These are phyloP conservation scores for Apomyelois bistriatella DNA, from an alignment of 2,888 invertebrate genomes.

Conservation along the genomic window DNA sequence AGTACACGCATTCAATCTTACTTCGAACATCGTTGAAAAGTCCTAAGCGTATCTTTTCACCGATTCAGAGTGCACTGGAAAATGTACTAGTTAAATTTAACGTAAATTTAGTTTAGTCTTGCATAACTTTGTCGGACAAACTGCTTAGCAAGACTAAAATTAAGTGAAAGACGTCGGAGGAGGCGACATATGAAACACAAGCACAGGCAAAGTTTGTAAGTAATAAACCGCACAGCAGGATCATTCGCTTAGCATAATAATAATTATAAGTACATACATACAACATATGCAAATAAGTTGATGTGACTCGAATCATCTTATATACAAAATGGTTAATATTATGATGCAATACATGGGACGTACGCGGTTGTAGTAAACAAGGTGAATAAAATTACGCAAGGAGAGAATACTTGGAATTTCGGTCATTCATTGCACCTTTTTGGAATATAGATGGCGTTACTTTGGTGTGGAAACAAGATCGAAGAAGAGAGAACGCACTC, in stretches of 20 bases:
- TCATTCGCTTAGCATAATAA: constrained; percentile 44
- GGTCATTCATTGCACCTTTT: constrained; percentile 28
- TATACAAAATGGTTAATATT: constrained; percentile 33
- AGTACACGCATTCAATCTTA: background rate
- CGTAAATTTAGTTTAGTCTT: constrained; percentile 14
- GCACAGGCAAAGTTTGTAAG: constrained; percentile 21
- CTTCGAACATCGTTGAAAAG: background rate
- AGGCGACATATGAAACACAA: constrained; percentile 17
- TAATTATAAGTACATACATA: background rate
- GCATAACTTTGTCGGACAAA: constrained; percentile 19
- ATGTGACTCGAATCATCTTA: constrained; percentile 26
- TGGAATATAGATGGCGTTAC: constrained; percentile 43
- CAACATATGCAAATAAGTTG: constrained; percentile 28
- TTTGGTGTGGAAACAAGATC: constrained; percentile 39
- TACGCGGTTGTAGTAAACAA: constrained; percentile 35
- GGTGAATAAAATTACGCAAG: constrained; percentile 45
- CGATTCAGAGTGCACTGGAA: background rate
- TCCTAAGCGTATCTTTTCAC: background rate
- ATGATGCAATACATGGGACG: constrained; percentile 35
- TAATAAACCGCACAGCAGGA: constrained; percentile 35
- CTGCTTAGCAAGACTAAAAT: constrained; percentile 21
- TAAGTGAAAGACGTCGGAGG: constrained; percentile 23
- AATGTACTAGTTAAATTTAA: constrained; percentile 18
- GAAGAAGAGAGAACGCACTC: constrained; percentile 40
- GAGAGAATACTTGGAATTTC: constrained; percentile 33